Percentiles rank a stretch among this genome's conserved stretches.
phyloP scores from a whole-genome alignment of 2,888 invertebrate species.

The Hirtodrosophila alboralis region DNA sequence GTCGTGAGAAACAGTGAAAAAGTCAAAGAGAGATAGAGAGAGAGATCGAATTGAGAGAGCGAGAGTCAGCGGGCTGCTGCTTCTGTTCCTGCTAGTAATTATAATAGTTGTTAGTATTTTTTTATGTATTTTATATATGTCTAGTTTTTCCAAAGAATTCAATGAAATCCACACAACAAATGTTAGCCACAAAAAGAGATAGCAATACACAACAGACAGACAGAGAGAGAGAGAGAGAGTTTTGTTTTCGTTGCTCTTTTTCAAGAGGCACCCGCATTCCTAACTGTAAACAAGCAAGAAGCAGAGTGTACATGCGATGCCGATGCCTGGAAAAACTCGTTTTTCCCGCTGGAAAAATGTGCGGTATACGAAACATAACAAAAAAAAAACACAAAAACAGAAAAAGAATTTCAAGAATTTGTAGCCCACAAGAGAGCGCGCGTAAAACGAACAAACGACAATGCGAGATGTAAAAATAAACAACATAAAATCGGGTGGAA shows the following conservation, averaged over 20 bases:
- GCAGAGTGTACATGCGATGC: slow-evolving; percentile 50
- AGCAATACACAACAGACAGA: no score
- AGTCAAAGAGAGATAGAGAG: slow-evolving; percentile 7
- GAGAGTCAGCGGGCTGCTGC: slow-evolving; percentile 16
- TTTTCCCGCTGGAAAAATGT: slow-evolving; percentile 78
- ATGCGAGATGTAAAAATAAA: slow-evolving; percentile 57
- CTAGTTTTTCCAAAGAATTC: slow-evolving; percentile 43
- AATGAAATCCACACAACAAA: slow-evolving; percentile 42
- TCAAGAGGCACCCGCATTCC: slow-evolving; percentile 70
- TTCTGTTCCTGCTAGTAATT: slow-evolving; percentile 33
- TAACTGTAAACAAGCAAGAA: slow-evolving; percentile 77
- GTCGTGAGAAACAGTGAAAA: slow-evolving; percentile 32
- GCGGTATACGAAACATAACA: slow-evolving; percentile 32
- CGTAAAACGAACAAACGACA: slow-evolving; percentile 48
- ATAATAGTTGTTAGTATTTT: slow-evolving; percentile 27
- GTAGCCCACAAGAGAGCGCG: slow-evolving; percentile 58
- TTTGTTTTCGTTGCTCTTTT: slow-evolving; percentile 59
- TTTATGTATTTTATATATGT: slow-evolving; percentile 14
- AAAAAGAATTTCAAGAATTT: slow-evolving; percentile 77
- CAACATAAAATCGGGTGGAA: slow-evolving; percentile 56
- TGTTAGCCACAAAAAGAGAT: slow-evolving; percentile 42
- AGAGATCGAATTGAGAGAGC: slow-evolving; percentile 10
- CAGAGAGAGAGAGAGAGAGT: slow-evolving; percentile 27
- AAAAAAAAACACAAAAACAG: slow-evolving; percentile 23
- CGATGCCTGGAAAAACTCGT: slow-evolving; percentile 75